Base-by-base conservation (phyloP, 2,797 vertebrate species). In the Nasua narica region DNA sequence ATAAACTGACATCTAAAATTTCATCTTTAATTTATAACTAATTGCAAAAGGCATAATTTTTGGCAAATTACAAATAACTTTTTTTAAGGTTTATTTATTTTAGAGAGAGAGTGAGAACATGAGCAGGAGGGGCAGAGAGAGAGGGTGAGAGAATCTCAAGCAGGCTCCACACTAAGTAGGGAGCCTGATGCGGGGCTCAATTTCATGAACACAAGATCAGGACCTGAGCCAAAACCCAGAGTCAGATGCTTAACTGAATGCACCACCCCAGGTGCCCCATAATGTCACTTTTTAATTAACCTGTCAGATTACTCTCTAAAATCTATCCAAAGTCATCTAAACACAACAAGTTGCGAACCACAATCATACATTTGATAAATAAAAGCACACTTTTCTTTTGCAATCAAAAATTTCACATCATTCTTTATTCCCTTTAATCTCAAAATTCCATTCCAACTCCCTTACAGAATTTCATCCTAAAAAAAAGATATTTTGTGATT, bases 231-330 rank as follows among this genome's bases (percentile, higher is more conserved):
- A 8, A 67, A 67, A 67, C 18, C 18, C 10, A 67, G 18, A 21
- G n/a, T 21, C n/a, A 67, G 65, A 67, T 67, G n/a, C 65, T 67
- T 67, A 67, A 67, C 65, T 21, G 19, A 67, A 67, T 35, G 9
- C 21, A 35, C 58, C 58, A 29, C 43, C 58, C 13, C 58, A 60
- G 58, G 9, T 21, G 18, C 9, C n/a, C n/a, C n/a, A n/a, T 70
- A 93, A 74, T 94, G 35, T 50, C 14, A 25, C 50, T 74, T 97
- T 95, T 90, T 72, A 95, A 88, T 95, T 91, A 94, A 96, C 76
- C 35, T 95, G 23, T 74, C 89, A 95, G 15, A 35, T 90, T 77
- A 25, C 35, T 56, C 43, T 94, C 25, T 60, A 94, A 88, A 84
- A 89, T 70, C 25, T 76, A 37, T 50, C 15, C 35, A 43, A 83